phyloP scores from a whole-genome alignment of 2,113 vertebrate species.

The Spermophilus dauricus region DNA sequence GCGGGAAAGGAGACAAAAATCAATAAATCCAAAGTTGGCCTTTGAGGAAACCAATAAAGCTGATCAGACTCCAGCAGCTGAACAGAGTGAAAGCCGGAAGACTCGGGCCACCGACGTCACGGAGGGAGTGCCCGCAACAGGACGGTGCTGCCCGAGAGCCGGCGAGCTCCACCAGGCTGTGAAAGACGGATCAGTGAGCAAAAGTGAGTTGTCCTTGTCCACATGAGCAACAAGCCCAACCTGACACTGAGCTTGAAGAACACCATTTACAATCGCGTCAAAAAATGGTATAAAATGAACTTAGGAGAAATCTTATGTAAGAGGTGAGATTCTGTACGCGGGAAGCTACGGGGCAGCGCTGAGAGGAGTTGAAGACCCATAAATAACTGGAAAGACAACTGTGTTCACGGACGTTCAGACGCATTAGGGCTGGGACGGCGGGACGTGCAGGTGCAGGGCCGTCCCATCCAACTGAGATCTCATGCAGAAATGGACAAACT shows the following conservation, averaged over 20 bases:
- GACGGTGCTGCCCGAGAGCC: not conserved
- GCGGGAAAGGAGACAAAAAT: not conserved
- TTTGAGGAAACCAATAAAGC: not conserved
- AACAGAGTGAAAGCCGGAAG: not conserved
- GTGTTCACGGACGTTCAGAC: not conserved
- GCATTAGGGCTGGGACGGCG: accelerated
- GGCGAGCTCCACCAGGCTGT: too few relatives aligned
- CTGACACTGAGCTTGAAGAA: not conserved
- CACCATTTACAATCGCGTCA: not conserved
- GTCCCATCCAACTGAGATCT: not conserved
- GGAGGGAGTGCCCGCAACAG: accelerated
- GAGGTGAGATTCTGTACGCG: not conserved
- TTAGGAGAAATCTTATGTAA: not conserved
- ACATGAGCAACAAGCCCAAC: not conserved
- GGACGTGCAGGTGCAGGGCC: accelerated
- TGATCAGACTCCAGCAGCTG: too few relatives aligned
- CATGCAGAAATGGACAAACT: not conserved
- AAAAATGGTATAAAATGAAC: not conserved
- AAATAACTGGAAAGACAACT: not conserved
- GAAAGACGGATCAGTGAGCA: not conserved
- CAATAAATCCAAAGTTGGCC: not conserved
- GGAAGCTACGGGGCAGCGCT: not conserved
- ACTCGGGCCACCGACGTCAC: not conserved
- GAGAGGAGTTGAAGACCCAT: not conserved
- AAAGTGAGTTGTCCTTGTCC: not conserved